Base-by-base conservation (phyloP, 2,113 vertebrate genomes). In the Phainopepla nitens region DNA sequence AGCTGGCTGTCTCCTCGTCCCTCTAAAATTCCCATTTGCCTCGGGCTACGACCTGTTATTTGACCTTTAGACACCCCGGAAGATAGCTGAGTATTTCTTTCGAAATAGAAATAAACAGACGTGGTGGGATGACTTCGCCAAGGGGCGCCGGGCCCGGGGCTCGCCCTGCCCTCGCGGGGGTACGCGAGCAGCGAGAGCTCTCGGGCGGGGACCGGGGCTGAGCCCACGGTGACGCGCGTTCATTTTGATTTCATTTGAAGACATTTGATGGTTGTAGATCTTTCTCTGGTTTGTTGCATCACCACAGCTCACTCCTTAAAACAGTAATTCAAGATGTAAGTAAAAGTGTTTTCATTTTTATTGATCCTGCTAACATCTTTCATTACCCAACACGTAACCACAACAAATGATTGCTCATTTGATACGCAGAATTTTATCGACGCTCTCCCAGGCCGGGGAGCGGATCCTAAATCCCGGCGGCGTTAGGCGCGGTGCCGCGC, bases 321-420 rank as follows among this genome's bases (percentile, higher is more conserved):
- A 98, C 98, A 97, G 97, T 98, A 98, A 97, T 96, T 98, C 97
- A 98, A 97, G 97, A 97, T 97, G 97, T 98, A 98, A 98, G 97
- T 98, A 98, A 98, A 98, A 98, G 97, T 98, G 97, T 98, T 98
- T 98, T 98, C 98, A 98, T 98, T 97, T 98, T 98, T 98, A 98
- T 98, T 98, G 98, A 98, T 98, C 97, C 95, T 44, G 77, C 98
- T 97, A 97, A 98, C 98, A 97, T 98, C 98, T 98, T 98, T 98
- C 98, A 98, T 98, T 98, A 98, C 97, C 97, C 96, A 95, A 97
- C 97, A 96, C 96, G 97, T 97, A 98, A 97, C 97, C 98, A 97
- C 98, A 98, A 96, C 97, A 97, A 98, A 98, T 97, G 98, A 98
- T 97, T 95, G 97, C 97, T 97, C 97, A 97, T 98, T 98, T 98